Conservation (phyloP, 2,888 invertebrate species). For the Lumbricus terrestris region DNA sequence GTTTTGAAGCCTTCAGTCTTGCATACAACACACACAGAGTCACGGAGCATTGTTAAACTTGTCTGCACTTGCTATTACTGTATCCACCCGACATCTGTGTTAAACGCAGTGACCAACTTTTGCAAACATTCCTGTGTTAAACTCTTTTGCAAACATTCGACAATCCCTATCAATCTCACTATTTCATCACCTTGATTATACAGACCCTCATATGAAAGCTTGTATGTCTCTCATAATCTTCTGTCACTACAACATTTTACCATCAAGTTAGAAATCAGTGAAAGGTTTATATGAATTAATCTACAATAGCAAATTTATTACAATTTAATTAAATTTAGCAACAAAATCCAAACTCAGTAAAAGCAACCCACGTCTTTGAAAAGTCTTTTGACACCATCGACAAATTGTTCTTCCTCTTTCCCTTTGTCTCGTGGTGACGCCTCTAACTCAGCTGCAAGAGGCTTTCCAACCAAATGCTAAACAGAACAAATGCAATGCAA, state of each 20-base stretch:
- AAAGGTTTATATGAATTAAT: neutral
- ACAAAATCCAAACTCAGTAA: neutral
- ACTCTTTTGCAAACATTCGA: too few relatives aligned
- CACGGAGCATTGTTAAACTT: neutral
- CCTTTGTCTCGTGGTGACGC: neutral
- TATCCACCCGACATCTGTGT: neutral
- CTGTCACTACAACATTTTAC: too few relatives aligned
- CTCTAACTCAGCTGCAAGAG: neutral
- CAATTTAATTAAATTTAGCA: too few relatives aligned
- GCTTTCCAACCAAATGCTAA: slow-evolving; percentile 9
- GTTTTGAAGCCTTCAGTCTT: too few relatives aligned
- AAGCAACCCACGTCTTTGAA: neutral
- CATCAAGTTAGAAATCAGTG: too few relatives aligned
- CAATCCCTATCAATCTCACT: neutral
- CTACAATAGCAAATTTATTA: neutral
- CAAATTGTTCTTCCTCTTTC: neutral
- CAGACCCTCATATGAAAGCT: neutral
- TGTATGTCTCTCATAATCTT: too few relatives aligned
- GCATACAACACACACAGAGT: too few relatives aligned
- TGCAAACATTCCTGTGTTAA: neutral
- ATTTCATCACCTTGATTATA: neutral
- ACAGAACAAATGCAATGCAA: neutral
- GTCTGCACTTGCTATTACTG: neutral
- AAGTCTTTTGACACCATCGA: slow-evolving; percentile 5
- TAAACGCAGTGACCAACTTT: neutral